Conservation (phyloP, 2,888 invertebrate genomes). For the Synergus itoensis region DNA sequence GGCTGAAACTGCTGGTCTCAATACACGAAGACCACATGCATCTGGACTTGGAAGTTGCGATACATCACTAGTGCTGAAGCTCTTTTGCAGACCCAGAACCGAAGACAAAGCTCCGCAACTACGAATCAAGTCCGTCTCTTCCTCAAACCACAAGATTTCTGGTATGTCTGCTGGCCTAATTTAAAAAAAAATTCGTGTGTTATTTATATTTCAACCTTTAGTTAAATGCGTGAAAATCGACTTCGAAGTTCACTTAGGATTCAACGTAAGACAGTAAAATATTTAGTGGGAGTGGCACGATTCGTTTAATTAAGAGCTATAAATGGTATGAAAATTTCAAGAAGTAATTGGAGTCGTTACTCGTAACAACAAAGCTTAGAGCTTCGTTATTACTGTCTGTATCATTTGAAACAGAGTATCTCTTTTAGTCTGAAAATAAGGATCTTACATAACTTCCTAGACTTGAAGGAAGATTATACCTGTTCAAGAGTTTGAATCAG, state of each 20-base stretch:
- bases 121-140: slow-evolving; percentile 88
- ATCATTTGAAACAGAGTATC: background rate
- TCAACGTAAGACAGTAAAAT: background rate
- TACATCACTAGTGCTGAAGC: slow-evolving; percentile 91
- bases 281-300: background rate
- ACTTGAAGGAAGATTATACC: background rate
- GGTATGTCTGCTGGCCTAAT: slow-evolving; percentile 82
- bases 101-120: slow-evolving; percentile 90
- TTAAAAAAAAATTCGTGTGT: background rate
- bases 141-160: slow-evolving; percentile 85
- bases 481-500: slow-evolving; percentile 7
- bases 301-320: background rate
- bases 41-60: slow-evolving; percentile 81
- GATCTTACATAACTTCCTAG: slow-evolving; percentile 5
- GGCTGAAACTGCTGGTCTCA: slow-evolving; percentile 79
- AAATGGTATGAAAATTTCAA: background rate
- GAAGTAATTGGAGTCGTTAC: background rate
- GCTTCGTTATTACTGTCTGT: background rate
- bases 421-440: background rate
- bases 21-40: slow-evolving; percentile 67
- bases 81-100: slow-evolving; percentile 89
- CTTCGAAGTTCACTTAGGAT: no score
- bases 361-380: background rate
- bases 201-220: background rate
- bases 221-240: background rate